phyloP scores from a whole-genome alignment of 92 coral and sea anemone species.

The Blastomussa wellsi region DNA sequence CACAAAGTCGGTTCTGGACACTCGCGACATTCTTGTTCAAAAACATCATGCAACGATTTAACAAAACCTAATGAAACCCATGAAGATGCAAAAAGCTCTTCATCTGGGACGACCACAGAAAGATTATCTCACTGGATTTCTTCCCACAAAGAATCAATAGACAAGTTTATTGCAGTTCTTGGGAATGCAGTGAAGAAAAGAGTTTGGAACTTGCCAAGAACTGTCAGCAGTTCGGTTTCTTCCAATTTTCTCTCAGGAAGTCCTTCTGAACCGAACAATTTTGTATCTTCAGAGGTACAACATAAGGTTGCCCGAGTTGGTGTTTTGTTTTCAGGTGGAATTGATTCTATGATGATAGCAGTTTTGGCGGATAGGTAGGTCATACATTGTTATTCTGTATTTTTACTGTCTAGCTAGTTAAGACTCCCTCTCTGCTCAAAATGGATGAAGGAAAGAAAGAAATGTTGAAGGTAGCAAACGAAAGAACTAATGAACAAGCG shows the following conservation, averaged over 20 bases:
- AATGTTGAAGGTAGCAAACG: neutral
- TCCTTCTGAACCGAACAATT: neutral
- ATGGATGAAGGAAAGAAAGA: too few species aligned
- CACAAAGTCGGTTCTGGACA: neutral
- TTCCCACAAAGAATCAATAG: constrained; percentile 15
- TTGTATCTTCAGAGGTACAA: neutral
- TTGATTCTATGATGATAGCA: constrained; percentile 93
- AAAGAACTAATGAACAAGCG: neutral
- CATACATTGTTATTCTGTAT: neutral
- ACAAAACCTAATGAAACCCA: neutral
- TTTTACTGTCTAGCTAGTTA: neutral
- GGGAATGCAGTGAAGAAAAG: constrained; percentile 88
- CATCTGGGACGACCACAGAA: neutral
- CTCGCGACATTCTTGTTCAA: neutral
- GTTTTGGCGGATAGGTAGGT: constrained; percentile 90
- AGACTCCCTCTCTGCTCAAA: too few species aligned
- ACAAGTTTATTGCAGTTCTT: constrained; percentile 59
- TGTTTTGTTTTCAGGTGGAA: constrained; percentile 93
- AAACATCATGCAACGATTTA: neutral
- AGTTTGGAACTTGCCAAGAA: constrained; percentile 81
- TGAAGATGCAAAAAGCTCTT: neutral
- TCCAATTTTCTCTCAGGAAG: neutral
- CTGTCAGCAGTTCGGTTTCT: neutral
- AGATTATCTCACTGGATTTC: neutral
- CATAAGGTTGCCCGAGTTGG: constrained; percentile 64